Conservation (phyloP, 2,888 invertebrate genomes). For the Brenthis hecate region DNA sequence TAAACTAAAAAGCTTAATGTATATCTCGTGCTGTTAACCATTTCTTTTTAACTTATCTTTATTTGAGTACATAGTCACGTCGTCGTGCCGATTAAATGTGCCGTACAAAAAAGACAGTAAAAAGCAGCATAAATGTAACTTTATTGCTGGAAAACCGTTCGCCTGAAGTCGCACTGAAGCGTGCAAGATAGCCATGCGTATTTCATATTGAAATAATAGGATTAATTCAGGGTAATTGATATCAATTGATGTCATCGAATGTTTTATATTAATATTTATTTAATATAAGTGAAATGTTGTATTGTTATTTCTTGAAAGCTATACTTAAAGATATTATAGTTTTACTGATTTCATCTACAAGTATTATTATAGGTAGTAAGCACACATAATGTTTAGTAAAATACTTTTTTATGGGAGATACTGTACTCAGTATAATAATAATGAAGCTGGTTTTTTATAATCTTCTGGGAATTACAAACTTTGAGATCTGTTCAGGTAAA, state of each 20-base stretch:
- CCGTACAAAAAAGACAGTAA: conserved; percentile 25
- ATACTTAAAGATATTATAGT: too few relatives aligned
- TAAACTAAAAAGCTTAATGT: too few relatives aligned
- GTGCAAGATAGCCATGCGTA: conserved; percentile 8
- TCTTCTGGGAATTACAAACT: too few relatives aligned
- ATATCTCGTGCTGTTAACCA: neutral
- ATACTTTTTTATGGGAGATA: too few relatives aligned
- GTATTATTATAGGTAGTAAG: too few relatives aligned
- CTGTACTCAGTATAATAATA: too few relatives aligned
- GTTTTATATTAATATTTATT: neutral
- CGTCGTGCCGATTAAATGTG: conserved; percentile 30
- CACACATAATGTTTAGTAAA: too few relatives aligned
- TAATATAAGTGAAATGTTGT: neutral
- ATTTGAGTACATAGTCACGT: conserved; percentile 9
- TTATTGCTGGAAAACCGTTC: conserved; percentile 20
- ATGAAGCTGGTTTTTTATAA: too few relatives aligned
- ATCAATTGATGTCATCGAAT: conserved; percentile 12
- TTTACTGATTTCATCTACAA: too few relatives aligned
- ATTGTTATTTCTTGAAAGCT: too few relatives aligned
- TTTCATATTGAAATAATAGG: neutral
- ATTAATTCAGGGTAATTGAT: conserved; percentile 10
- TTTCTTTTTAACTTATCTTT: conserved; percentile 19
- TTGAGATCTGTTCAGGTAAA: too few relatives aligned
- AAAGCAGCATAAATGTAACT: conserved; percentile 22
- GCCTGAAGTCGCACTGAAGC: conserved; percentile 17